Percentiles rank a stretch among this genome's conserved stretches.
These are phyloP conservation scores for Varanus komodoensis DNA, from an alignment of 2,113 vertebrate genomes.

Conservation along the genomic window DNA sequence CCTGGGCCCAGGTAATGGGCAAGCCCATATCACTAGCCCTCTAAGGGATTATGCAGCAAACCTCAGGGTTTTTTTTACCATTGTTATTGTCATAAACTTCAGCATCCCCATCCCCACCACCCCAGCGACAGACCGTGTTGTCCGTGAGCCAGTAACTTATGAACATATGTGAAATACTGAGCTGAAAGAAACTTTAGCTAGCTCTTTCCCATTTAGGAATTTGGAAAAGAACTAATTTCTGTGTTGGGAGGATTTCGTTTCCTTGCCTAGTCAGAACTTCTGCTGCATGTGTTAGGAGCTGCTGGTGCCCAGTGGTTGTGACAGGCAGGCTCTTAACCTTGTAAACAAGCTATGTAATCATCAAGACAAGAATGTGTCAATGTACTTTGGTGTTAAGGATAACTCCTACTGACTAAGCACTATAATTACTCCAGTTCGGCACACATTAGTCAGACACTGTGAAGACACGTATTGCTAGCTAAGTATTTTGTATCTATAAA, in stretches of 20 bases:
- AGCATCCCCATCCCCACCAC: not conserved
- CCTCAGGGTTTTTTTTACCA: not conserved
- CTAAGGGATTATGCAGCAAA: too few species aligned
- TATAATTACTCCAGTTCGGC: constrained; percentile 16
- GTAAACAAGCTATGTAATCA: not conserved
- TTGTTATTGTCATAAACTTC: not conserved
- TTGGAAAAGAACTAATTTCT: constrained; percentile 3
- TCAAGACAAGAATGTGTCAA: constrained; percentile 28
- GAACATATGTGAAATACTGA: not conserved
- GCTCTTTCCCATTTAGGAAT: not conserved
- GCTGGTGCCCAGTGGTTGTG: not conserved
- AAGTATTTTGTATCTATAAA: constrained; percentile 2
- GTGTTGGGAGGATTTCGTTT: not conserved
- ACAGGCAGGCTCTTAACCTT: not conserved
- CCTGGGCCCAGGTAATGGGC: too few species aligned
- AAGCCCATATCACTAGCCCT: too few species aligned
- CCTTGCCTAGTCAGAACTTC: not conserved
- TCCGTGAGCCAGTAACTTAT: not conserved
- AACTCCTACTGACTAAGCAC: constrained; percentile 4
- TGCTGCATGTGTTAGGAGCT: not conserved
- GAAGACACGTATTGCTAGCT: not conserved
- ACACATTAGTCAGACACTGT: not conserved
- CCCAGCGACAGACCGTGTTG: not conserved
- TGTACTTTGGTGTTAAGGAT: constrained; percentile 19
- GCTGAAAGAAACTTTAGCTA: not conserved